Evolutionary conservation across 2,888 invertebrate genomes (phyloP), one percentile per base, ranked within the genome.

Genomic region (Pelosia muscerda): DNA sequence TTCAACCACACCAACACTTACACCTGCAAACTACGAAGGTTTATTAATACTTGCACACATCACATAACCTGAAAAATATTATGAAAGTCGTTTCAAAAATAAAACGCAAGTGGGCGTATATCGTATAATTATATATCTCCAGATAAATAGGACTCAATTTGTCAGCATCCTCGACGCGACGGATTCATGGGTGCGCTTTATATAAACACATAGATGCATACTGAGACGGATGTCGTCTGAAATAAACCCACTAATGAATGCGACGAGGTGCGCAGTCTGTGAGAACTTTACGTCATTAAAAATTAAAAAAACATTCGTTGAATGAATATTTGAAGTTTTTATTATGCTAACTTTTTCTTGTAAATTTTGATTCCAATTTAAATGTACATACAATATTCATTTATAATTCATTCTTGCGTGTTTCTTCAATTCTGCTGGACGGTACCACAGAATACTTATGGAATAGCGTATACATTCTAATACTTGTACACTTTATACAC

Each of bases 211-310:
- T 57, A 69, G 68, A 57, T 71, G 68, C 58, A 60, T 59, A 66
- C 65, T 67, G 65, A 55, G 71, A 56, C 81, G 80, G 80, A 80
- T 74, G 82, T 61, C 38, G 69, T 69, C 71, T 55, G 65, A 80
- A 80, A 81, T 80, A 80, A 67, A 73, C 79, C 64, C 64, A 22
- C 26, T 66, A 69, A 72, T 68, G 71, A 77, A 77, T 75, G 78
- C 68, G 65, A 62, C 49, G 25, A 42, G 56, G 26, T 15, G 26
- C 6, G 0, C n/a, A 19, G 6, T 19, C 22, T 15, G 8, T 59
- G 15, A 34, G 58, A 34, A 59, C 34, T 59, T 8, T n/a, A 49
- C 49, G 8, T 49, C 49, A 49, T 49, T 49, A 49, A 49, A n/a
- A 49, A n/a, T 8, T 49, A n/a, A 49, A 49, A 6, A 49, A 49